Base-by-base conservation (phyloP, 1,140 invertebrate species). In the Lasioglossum albipes region DNA sequence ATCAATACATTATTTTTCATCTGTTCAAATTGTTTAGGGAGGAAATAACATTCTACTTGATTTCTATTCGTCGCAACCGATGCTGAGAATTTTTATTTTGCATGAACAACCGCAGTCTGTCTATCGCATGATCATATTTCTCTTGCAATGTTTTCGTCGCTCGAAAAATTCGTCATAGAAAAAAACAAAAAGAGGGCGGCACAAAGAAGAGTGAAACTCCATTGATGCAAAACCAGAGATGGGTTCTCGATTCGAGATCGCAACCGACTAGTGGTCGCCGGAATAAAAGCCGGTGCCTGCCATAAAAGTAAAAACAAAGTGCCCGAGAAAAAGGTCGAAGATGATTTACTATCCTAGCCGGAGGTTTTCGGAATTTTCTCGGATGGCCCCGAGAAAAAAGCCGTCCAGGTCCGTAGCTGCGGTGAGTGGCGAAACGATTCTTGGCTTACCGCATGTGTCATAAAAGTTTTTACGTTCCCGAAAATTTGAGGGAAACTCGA, bases 361-460 rank as follows among this genome's bases (percentile, higher is more conserved):
- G 64, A 7, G 67, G 13, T 18, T 68, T 45, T 9, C 5, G 18
- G 31, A 75, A 74, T 12, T 83, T 75, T 80, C 57, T 45, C 0
- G 12, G 27, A 20, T 31, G 31, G 13, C 7, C 41, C 2, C 41
- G 27, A 16, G 2, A 27, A 36, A 52, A 54, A 73, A 22, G 22
- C 16, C 7, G 42, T 68, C 1, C 13, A 16, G 59, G n/a, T 31
- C 27, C 36, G 1, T 27, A 36, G 42, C 52, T 81, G 79, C 68
- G 82, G 77, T 71, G 68, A 54, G 69, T 31, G 27, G 20, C 41
- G 68, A 82, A 77, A 73, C 69, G 68, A 68, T 31, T 77, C 62
- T 73, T 67, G 73, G 79, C 49, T 84, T 82, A 84, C 82, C 82
- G 79, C 82, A 84, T 68, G 20, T 57, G 69, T 65, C 41, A 52